These are phyloP conservation scores for Drosophila lacertosa DNA, from an alignment of 1,140 invertebrate species.

Conservation along the genomic window DNA sequence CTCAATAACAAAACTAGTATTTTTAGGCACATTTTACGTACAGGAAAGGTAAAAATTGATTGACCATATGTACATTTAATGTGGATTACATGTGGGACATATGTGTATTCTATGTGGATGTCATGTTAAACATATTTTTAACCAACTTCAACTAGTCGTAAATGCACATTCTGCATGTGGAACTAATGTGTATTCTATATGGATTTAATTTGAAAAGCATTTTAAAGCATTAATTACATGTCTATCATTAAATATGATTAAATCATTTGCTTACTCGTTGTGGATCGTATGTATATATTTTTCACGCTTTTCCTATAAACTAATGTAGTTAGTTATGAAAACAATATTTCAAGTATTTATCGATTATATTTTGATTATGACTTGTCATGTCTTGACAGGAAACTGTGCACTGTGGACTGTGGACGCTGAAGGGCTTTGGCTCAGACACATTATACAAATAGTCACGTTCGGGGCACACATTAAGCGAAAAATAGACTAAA, in stretches of 20 bases:
- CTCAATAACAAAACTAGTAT: no score
- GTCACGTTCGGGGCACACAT: constrained; percentile 57
- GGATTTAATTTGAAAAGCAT: not conserved
- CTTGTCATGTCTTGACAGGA: constrained; percentile 12
- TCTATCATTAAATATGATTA: not conserved
- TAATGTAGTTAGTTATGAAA: not conserved
- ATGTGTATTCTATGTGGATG: not conserved
- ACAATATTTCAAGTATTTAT: constrained; percentile 15
- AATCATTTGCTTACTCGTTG: not conserved
- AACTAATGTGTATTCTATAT: not conserved
- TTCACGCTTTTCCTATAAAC: no score
- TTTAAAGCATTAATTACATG: not conserved
- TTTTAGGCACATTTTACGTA: no score
- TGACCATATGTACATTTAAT: not conserved
- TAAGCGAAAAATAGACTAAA: constrained; percentile 3
- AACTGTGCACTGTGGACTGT: constrained; percentile 20
- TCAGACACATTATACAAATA: constrained; percentile 58
- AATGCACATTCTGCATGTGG: constrained; percentile 1
- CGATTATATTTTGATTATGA: constrained; percentile 37
- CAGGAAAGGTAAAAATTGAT: no score
- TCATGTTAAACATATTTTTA: not conserved
- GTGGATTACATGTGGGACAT: constrained; percentile 1
- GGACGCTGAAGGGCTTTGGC: constrained; percentile 48
- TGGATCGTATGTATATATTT: not conserved
- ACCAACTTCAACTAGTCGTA: not conserved